Conservation (phyloP, 2,113 vertebrate genomes). For the Spheniscus mendiculus region DNA sequence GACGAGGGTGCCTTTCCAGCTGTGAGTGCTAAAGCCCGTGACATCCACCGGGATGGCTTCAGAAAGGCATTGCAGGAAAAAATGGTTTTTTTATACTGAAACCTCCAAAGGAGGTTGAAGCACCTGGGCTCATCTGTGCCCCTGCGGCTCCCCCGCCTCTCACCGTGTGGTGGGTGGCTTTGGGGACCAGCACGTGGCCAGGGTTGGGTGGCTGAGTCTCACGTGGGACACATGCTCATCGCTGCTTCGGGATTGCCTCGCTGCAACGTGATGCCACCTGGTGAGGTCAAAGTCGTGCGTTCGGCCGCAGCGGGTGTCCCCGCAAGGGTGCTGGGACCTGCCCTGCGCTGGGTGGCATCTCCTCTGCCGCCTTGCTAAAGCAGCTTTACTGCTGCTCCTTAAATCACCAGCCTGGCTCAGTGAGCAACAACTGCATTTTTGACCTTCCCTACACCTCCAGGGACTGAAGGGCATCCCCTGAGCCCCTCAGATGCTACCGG, state of each 20-base stretch:
- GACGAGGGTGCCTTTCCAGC: neutral
- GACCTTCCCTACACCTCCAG: neutral
- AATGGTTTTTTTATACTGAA: accelerated
- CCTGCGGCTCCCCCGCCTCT: accelerated
- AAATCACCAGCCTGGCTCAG: neutral
- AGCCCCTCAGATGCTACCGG: neutral
- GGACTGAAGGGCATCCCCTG: accelerated
- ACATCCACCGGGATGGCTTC: accelerated
- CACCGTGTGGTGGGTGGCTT: accelerated
- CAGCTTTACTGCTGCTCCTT: neutral
- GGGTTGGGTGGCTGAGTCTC: neutral
- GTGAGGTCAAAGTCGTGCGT: accelerated
- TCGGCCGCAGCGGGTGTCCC: neutral
- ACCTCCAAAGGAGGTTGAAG: neutral
- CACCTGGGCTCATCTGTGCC: accelerated
- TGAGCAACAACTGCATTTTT: accelerated
- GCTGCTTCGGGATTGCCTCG: accelerated
- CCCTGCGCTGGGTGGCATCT: accelerated
- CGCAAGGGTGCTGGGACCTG: neutral
- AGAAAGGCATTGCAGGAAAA: neutral
- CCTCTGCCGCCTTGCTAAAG: accelerated
- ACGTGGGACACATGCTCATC: accelerated
- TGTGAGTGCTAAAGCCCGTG: accelerated
- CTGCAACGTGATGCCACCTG: neutral
- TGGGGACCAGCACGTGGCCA: neutral